Conservation (phyloP, 1,140 invertebrate genomes). For the Sminthurides bifidus region DNA sequence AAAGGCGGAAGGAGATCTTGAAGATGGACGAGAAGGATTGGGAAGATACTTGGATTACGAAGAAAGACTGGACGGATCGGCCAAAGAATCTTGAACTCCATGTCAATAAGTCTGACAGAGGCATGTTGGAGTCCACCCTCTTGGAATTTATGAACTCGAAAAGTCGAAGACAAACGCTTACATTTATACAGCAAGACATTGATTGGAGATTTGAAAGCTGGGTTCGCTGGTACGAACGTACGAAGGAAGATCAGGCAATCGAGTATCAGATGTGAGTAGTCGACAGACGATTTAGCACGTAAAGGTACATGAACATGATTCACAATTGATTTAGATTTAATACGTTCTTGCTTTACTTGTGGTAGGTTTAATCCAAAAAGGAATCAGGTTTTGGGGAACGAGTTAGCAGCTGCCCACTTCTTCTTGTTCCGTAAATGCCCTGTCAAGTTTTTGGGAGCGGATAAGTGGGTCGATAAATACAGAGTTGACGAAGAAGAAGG, state of each 20-base stretch:
- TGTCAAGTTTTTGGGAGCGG: constrained; percentile 49
- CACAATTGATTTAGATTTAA: background rate
- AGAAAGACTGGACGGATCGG: background rate
- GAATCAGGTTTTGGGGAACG: constrained; percentile 44
- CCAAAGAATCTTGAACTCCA: background rate
- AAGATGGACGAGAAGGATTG: constrained; percentile 5
- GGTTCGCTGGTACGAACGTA: constrained; percentile 38
- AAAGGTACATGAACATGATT: background rate
- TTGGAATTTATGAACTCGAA: constrained; percentile 6
- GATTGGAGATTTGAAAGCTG: constrained; percentile 38
- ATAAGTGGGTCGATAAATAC: constrained; percentile 40
- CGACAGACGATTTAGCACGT: constrained; percentile 30
- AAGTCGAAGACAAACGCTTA: constrained; percentile 9
- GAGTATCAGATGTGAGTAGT: constrained; percentile 34
- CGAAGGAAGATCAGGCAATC: constrained; percentile 35
- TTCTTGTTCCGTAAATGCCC: constrained; percentile 51
- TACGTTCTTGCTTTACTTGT: constrained; percentile 37
- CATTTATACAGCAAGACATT: constrained; percentile 39
- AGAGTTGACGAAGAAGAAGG: constrained; percentile 29
- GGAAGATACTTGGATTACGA: background rate
- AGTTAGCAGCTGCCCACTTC: constrained; percentile 64
- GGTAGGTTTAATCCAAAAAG: constrained; percentile 39
- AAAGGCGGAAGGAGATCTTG: constrained; percentile 6
- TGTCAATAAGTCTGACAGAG: background rate
- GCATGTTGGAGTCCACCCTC: background rate